These are phyloP conservation scores for Gadus macrocephalus DNA, from an alignment of 2,113 vertebrate species.

Conservation along the genomic window DNA sequence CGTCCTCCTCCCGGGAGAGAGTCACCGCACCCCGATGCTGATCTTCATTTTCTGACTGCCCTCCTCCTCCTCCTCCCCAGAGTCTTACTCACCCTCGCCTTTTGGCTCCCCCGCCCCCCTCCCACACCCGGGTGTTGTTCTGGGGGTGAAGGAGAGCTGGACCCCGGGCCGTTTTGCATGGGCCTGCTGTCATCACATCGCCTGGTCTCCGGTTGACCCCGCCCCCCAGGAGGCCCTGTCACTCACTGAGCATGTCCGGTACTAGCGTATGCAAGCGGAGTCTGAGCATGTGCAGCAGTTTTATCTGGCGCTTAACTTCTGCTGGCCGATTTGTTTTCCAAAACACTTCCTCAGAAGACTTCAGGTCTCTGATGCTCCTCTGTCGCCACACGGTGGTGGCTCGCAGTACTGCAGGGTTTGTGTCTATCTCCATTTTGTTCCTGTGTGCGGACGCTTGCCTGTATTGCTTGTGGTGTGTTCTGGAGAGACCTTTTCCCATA, in stretches of 20 bases:
- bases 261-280: conserved; percentile 28
- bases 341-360: background rate
- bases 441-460: conserved; percentile 18
- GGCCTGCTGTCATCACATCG: conserved; percentile 41
- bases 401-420: conserved; percentile 8
- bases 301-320: background rate
- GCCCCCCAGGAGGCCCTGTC: conserved; percentile 57
- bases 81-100: conserved; percentile 22
- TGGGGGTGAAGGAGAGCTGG: conserved; percentile 59
- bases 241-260: conserved; percentile 84
- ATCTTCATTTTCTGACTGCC: conserved; percentile 38
- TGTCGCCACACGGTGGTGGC: background rate
- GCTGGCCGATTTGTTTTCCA: background rate
- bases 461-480: background rate
- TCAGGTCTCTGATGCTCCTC: conserved; percentile 8
- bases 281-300: background rate
- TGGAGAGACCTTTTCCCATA: background rate
- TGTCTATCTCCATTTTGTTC: conserved; percentile 29
- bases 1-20: conserved; percentile 46
- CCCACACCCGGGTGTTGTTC: conserved; percentile 61
- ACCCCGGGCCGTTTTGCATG: conserved; percentile 73
- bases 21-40: conserved; percentile 33
- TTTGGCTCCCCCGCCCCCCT: conserved; percentile 58
- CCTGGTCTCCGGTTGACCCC: conserved; percentile 27
- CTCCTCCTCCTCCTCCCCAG: conserved; percentile 55